Base-by-base conservation (phyloP, 53 echinoderm and acorn worm genomes). In the Paracentrotus lividus region DNA sequence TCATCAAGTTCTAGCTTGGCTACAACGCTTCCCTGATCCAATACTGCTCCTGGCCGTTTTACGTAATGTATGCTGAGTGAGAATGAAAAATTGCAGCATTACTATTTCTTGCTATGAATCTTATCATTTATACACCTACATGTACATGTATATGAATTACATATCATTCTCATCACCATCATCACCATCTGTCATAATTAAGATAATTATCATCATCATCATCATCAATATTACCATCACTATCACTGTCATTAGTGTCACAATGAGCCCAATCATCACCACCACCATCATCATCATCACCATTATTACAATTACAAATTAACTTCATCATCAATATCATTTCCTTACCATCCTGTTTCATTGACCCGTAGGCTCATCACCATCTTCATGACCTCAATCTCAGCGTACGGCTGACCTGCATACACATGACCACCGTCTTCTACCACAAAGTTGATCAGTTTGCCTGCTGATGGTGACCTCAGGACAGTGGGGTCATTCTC, bases 321-420 rank as follows among this genome's bases (percentile, higher is more conserved):
- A n/a, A n/a, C n/a, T n/a, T n/a, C 94, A 97, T 94, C 26, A 85
- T 42, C 85, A 47, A n/a, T n/a, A n/a, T 27, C 57, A 9, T 23
- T 42, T 40, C 16, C 96, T 78, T 92, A 98, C 99, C 97, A 97
- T 94, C 99, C 97, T 87, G 96, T 95, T 60, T 97, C 99, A 31
- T 88, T 93, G 33, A 96, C 96, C 47, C 95, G 95, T 0, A 99
- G 94, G 78, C 97, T 97, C 99, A 99, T 99, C 69, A 99, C 96
- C 95, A 99, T 97, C 92, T 99, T 99, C 99, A 99, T 99, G 54
- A 99, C 99, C 84, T 99, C 99, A 27, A 99, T 99, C 96, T 99
- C 99, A 38, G 99, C 99, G 86, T 99, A 99, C 31, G 96, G 95
- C 58, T 99, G 96, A 5, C 96, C 99, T 1, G 96, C 94, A 40